Percentiles rank a stretch among this genome's conserved stretches.
Conservation (phyloP, 2,888 invertebrate species). For the Bimastos eiseni region DNA sequence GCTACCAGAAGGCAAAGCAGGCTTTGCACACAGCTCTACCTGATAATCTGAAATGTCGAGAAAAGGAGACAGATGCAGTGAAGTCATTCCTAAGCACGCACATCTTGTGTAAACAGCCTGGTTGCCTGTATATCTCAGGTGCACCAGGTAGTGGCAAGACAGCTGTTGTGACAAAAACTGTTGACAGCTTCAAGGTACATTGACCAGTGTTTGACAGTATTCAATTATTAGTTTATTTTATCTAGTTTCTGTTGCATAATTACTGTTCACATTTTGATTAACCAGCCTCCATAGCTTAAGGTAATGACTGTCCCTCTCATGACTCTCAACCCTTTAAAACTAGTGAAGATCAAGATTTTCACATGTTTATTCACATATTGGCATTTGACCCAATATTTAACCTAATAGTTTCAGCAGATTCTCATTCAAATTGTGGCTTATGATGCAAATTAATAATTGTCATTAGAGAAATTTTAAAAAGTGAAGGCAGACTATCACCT, state of each 20-base stretch:
- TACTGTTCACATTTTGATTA: background rate
- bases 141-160: conserved; percentile 97
- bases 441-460: too few species aligned
- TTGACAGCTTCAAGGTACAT: conserved; percentile 71
- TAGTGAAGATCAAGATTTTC: too few species aligned
- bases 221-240: background rate
- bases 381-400: too few species aligned
- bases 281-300: too few species aligned
- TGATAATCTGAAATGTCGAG: conserved; percentile 71
- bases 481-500: too few species aligned
- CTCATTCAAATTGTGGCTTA: too few species aligned
- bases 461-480: too few species aligned
- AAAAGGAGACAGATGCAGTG: conserved; percentile 75
- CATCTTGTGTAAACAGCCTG: conserved; percentile 71
- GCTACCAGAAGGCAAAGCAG: conserved; percentile 61
- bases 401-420: too few species aligned
- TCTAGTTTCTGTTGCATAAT: conserved; percentile 1
- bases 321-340: too few species aligned
- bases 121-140: conserved; percentile 89
- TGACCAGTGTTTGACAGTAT: background rate
- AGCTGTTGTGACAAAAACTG: conserved; percentile 77
- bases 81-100: conserved; percentile 72
- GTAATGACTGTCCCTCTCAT: background rate
- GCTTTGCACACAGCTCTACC: conserved; percentile 67
- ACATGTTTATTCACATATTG: too few species aligned